Evolutionary conservation across 1,140 invertebrate species (phyloP).

Genomic region (Semibalanus balanoides): DNA sequence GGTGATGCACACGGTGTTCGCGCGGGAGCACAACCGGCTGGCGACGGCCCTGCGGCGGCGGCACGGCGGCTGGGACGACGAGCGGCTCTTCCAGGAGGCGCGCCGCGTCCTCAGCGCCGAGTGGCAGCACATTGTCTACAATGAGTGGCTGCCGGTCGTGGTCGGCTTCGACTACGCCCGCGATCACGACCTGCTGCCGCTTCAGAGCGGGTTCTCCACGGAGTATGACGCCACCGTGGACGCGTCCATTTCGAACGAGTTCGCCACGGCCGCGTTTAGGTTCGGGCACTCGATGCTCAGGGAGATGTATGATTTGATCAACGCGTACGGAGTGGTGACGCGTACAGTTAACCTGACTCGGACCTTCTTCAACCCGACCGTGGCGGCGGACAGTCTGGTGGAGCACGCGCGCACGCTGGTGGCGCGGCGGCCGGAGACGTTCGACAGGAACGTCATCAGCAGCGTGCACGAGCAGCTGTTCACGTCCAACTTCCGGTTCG

Average conservation of each 20-base stretch:
- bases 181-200: constrained; percentile 55
- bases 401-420: neutral
- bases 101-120: constrained; percentile 35
- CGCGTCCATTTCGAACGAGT: constrained; percentile 27
- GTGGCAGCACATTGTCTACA: constrained; percentile 46
- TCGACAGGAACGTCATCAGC: neutral
- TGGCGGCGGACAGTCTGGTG: neutral
- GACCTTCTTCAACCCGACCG: neutral
- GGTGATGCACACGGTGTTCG: constrained; percentile 35
- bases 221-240: constrained; percentile 41
- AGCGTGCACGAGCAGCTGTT: neutral
- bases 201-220: constrained; percentile 70
- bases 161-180: constrained; percentile 69
- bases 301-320: neutral
- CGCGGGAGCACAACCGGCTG: constrained; percentile 39
- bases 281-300: constrained; percentile 29
- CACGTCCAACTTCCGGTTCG: constrained; percentile 11
- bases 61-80: constrained; percentile 35
- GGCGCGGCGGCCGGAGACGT: neutral
- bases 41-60: constrained; percentile 31
- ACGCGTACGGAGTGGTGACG: neutral
- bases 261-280: constrained; percentile 25
- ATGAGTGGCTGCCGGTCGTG: constrained; percentile 46
- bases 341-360: neutral
- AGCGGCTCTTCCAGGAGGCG: constrained; percentile 38